These are phyloP conservation scores for Anas flavirostris DNA, from an alignment of 2,797 vertebrate genomes.

Conservation along the genomic window DNA sequence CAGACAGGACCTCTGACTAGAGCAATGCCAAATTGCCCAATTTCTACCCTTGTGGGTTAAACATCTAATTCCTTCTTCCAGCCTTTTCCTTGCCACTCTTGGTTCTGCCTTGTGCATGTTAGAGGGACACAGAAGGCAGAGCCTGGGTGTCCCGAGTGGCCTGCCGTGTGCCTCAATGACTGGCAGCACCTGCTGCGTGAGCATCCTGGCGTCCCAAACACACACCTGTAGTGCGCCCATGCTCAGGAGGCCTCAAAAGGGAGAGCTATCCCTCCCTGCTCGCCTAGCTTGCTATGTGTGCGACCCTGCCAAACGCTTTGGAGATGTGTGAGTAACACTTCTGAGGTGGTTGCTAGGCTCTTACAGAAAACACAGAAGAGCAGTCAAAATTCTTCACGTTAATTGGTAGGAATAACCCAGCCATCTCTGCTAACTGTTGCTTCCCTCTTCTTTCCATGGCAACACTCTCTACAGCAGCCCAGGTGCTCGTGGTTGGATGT, in stretches of 20 bases:
- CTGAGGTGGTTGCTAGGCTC: slow-evolving; percentile 55
- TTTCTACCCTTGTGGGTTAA: neutral
- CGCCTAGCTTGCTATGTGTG: rapidly evolving
- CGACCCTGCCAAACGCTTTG: neutral
- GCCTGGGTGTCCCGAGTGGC: neutral
- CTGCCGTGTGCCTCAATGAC: rapidly evolving
- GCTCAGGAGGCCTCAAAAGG: neutral
- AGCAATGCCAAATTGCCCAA: neutral
- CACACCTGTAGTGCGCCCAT: rapidly evolving
- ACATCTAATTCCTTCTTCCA: neutral
- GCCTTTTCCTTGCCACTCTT: neutral
- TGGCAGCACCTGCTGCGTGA: neutral
- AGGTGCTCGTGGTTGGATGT: slow-evolving; percentile 16
- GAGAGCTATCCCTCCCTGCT: neutral
- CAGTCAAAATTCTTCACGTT: slow-evolving; percentile 49
- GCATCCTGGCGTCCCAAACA: neutral
- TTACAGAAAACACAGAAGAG: slow-evolving; percentile 24
- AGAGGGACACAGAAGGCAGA: neutral
- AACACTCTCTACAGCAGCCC: slow-evolving; percentile 42
- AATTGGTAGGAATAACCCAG: slow-evolving; percentile 50
- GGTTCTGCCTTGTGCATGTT: neutral
- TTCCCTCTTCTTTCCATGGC: slow-evolving; percentile 57
- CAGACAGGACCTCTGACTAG: neutral
- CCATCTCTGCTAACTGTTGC: neutral
- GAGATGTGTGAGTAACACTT: neutral